Percentiles rank a stretch among this genome's conserved stretches.
Evolutionary conservation across 2,113 vertebrate genomes (phyloP).

Genomic region (Gymnogyps californianus): DNA sequence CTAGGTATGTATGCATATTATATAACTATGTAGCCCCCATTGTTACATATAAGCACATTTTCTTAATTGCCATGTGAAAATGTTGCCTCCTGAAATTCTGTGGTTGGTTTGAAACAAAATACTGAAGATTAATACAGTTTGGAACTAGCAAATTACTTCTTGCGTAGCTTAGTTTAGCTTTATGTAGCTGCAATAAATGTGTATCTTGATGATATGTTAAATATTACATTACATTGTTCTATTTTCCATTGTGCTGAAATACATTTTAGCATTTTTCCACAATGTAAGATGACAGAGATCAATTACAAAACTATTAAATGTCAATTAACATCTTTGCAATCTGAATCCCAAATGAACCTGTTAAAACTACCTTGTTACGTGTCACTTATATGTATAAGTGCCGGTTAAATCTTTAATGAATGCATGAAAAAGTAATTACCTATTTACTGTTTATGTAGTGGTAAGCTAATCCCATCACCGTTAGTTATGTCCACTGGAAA

Average conservation of each 20-base stretch:
- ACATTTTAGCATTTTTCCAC: conserved; percentile 14
- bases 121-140: background rate
- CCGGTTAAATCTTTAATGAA: conserved; percentile 67
- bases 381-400: conserved; percentile 58
- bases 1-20: background rate
- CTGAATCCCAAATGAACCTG: conserved; percentile 68
- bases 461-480: background rate
- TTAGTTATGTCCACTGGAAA: conserved; percentile 5
- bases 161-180: background rate
- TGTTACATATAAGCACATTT: background rate
- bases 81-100: background rate
- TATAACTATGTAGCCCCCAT: background rate
- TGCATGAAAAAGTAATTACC: conserved; percentile 65
- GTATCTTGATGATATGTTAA: conserved; percentile 15
- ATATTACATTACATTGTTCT: conserved; percentile 41
- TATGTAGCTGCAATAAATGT: background rate
- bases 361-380: conserved; percentile 54
- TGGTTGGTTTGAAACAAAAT: conserved; percentile 9
- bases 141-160: conserved; percentile 6
- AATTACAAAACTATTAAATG: conserved; percentile 71
- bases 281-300: conserved; percentile 56
- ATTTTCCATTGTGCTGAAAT: conserved; percentile 42
- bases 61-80: background rate
- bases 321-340: conserved; percentile 67
- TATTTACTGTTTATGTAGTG: conserved; percentile 51